Evolutionary conservation across 2,797 vertebrate genomes (phyloP), one percentile per base, ranked within the genome.

Genomic region (Poeciliopsis paucimaculata): DNA sequence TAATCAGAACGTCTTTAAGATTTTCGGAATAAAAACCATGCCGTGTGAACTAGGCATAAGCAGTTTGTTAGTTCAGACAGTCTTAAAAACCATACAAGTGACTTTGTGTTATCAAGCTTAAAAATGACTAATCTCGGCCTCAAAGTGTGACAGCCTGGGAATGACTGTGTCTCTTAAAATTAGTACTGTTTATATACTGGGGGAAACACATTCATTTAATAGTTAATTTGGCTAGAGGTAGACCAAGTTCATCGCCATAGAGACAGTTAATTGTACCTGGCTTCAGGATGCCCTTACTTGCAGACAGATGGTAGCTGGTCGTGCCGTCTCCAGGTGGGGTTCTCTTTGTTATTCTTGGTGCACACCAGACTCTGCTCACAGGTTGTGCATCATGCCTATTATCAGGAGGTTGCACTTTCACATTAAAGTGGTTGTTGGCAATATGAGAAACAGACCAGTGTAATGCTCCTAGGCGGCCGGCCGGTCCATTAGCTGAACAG

Each of bases 401-500:
- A 86, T 93, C 89, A 71, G 79, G 85, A 78, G 86, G 84, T 89
- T 75, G 55, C 73, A 73, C 71, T 84, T 86, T 90, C 89, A 90
- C 86, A 87, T 92, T 85, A 88, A 90, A 90, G 89, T 84, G 86
- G 77, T 16, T 79, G 85, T 83, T 76, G 82, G 82, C 82, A 82
- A 82, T 75, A 88, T 87, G 80, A 90, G 86, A 87, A 89, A 87
- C 80, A 72, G 84, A 45, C 62, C 77, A 77, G 77, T 81, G 64
- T 12, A 8, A n/a, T 74, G 70, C 64, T 77, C 45, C 47, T 76
- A 72, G 79, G 77, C 3, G 13, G 72, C 51, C 55, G 87, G 78
- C 81, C 62, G 60, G 62, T 89, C 89, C 85, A 89, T 90, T 91
- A 90, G 90, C 73, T 80, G 81, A 90, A 88, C 91, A 91, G 91